A percentile compares a stretch with the other conserved stretches of the same genome.
Conservation (phyloP, 2,113 vertebrate species). For the Prionailurus bengalensis region DNA sequence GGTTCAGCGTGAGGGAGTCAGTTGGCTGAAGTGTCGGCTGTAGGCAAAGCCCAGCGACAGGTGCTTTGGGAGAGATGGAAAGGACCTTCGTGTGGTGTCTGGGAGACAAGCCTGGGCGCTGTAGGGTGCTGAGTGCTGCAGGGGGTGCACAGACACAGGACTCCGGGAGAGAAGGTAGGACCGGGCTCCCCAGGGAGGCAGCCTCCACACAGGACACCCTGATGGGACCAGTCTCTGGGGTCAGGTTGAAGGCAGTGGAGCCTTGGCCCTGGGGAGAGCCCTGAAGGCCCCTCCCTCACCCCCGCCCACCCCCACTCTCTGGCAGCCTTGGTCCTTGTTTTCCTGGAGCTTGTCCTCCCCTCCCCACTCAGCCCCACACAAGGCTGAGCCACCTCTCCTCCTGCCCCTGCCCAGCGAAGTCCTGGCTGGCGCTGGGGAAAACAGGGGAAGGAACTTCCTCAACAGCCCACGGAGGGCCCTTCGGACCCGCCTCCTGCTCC, state of each 20-base stretch:
- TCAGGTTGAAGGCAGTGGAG: neutral
- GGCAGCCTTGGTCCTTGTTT: neutral
- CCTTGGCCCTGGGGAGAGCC: neutral
- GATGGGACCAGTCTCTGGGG: neutral
- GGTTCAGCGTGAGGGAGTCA: neutral
- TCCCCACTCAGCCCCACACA: neutral
- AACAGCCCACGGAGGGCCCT: neutral
- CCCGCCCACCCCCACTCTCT: neutral
- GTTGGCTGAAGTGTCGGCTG: neutral
- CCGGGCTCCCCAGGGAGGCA: too few species aligned
- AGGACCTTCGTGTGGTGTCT: neutral
- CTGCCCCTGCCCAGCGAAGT: neutral
- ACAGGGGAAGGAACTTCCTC: neutral
- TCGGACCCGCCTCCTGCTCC: neutral
- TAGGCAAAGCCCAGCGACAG: neutral
- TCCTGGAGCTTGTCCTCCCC: neutral
- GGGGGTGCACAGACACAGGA: neutral
- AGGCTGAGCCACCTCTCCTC: neutral
- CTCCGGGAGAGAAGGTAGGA: neutral
- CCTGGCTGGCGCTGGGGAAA: neutral
- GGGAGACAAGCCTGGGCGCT: neutral
- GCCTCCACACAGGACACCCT: neutral
- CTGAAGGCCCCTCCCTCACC: neutral
- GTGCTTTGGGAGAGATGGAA: neutral
- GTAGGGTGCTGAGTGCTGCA: rapidly evolving